Percentiles rank a stretch among this genome's conserved stretches.
phyloP scores from a whole-genome alignment of 2,797 vertebrate species.

The Pipistrellus pipistrellus region DNA sequence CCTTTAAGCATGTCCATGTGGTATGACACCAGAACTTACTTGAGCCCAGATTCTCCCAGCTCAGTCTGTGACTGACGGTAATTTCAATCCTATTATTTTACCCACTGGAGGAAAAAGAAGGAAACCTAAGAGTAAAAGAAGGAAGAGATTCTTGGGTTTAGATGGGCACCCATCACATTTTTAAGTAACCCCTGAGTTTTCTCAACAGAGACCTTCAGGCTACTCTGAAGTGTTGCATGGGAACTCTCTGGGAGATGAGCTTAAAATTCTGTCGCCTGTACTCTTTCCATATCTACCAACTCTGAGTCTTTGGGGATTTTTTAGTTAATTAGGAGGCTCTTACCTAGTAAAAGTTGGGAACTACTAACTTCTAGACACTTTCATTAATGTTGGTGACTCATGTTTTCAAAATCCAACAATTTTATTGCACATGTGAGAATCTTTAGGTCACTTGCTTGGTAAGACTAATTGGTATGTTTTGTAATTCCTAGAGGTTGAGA shows the following conservation, averaged over 20 bases:
- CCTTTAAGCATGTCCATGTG: neutral
- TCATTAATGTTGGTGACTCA: neutral
- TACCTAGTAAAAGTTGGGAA: neutral
- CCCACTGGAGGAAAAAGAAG: neutral
- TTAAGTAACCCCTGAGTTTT: neutral
- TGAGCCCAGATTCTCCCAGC: neutral
- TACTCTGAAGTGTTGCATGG: neutral
- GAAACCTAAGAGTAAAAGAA: neutral
- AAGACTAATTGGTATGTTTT: constrained; percentile 3
- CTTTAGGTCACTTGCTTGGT: constrained; percentile 9
- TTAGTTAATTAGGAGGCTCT: neutral
- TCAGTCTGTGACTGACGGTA: neutral
- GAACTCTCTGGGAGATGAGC: no score
- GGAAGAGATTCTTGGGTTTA: neutral
- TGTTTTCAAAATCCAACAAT: constrained; percentile 32
- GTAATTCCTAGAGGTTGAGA: constrained; percentile 1
- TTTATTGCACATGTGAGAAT: neutral
- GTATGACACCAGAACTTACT: neutral
- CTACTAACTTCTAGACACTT: constrained; percentile 1
- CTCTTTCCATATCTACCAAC: neutral
- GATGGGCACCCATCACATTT: neutral
- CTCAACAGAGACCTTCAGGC: neutral
- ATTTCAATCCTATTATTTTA: neutral
- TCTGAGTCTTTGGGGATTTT: constrained; percentile 1
- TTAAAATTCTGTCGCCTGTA: neutral